Evolutionary conservation across 2,797 vertebrate species (phyloP).

Genomic region (Gouania willdenowi): DNA sequence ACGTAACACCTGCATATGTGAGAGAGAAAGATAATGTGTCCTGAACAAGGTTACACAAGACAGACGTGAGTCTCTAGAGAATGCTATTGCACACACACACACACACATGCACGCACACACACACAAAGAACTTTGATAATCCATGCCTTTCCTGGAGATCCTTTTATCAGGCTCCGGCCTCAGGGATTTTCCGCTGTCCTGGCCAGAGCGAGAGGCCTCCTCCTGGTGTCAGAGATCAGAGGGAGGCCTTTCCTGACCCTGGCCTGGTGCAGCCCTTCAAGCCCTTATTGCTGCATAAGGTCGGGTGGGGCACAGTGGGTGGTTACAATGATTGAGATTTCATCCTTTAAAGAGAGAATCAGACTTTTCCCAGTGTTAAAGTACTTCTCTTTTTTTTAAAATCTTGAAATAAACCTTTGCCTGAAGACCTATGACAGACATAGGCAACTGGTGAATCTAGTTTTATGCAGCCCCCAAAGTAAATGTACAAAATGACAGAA

Average conservation of each 20-base stretch:
- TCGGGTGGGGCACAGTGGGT: constrained; percentile 13
- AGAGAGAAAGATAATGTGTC: constrained; percentile 13
- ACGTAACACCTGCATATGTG: constrained; percentile 49
- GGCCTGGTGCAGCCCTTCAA: constrained; percentile 22
- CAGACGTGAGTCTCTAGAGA: constrained; percentile 27
- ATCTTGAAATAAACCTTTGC: no score
- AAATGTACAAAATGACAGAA: no score
- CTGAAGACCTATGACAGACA: no score
- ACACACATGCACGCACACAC: constrained; percentile 11
- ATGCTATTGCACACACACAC: constrained; percentile 3
- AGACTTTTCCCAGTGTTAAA: no score
- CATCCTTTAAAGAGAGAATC: no score
- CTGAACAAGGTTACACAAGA: constrained; percentile 44
- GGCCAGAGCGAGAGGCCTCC: constrained; percentile 49
- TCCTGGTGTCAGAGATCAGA: constrained; percentile 57
- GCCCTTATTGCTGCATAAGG: constrained; percentile 25
- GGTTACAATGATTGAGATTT: neutral
- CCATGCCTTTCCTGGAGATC: constrained; percentile 58
- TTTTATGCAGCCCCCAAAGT: no score
- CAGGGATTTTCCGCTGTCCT: constrained; percentile 53
- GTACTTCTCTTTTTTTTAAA: no score
- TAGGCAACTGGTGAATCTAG: no score
- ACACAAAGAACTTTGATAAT: constrained; percentile 39
- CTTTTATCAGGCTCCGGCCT: constrained; percentile 63
- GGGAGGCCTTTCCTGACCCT: constrained; percentile 48